Conservation (phyloP, 2,888 invertebrate genomes). For the Epinotia demarniana region DNA sequence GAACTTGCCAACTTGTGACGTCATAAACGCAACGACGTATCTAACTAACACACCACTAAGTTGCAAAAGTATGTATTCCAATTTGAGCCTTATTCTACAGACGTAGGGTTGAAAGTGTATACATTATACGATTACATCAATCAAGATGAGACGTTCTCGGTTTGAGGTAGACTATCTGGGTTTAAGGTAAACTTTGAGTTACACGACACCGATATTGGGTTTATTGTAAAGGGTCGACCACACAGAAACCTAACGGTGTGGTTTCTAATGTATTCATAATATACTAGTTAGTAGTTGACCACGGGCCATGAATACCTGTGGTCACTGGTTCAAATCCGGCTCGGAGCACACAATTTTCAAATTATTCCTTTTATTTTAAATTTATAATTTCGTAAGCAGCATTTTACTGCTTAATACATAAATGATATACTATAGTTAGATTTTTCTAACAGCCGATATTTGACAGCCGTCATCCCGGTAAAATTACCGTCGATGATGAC, state of each 20-base stretch:
- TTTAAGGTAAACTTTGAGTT: constrained; percentile 28
- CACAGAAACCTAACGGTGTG: neutral
- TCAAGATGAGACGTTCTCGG: neutral
- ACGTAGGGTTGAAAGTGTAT: neutral
- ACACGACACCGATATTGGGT: constrained; percentile 20
- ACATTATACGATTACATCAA: neutral
- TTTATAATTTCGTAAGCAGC: too few species aligned
- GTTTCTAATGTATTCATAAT: too few species aligned
- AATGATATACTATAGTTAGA: too few species aligned
- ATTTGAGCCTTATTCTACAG: neutral
- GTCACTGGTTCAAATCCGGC: too few species aligned
- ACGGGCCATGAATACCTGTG: too few species aligned
- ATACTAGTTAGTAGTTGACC: too few species aligned
- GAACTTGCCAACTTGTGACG: constrained; percentile 19
- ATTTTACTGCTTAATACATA: too few species aligned
- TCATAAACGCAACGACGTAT: constrained; percentile 1
- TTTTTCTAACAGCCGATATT: too few species aligned
- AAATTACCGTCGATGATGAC: too few species aligned
- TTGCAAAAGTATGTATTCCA: neutral
- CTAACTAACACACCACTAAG: neutral
- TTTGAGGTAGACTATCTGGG: neutral
- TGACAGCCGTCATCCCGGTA: too few species aligned
- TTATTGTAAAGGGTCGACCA: constrained; percentile 8
- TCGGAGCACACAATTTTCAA: too few species aligned
- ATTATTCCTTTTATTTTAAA: too few species aligned